phyloP scores from a whole-genome alignment of 2,888 invertebrate genomes.

The Endomychus coccineus region DNA sequence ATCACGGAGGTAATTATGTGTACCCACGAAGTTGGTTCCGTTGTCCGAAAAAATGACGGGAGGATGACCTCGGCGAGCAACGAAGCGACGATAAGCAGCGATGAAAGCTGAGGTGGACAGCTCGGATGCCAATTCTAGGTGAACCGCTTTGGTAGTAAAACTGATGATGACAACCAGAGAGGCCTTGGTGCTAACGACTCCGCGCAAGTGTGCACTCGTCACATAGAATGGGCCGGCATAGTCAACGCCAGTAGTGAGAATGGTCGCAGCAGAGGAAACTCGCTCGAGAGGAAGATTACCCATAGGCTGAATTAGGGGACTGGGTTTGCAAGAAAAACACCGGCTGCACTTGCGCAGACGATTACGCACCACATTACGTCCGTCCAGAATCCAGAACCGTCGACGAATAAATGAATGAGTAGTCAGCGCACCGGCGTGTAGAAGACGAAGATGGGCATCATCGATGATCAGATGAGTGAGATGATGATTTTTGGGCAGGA shows the following conservation, averaged over 20 bases:
- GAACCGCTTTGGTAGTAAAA: too few relatives aligned
- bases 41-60: not conserved
- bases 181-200: constrained; percentile 2
- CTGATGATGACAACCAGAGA: too few relatives aligned
- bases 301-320: constrained; percentile 2
- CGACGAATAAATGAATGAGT: constrained; percentile 3
- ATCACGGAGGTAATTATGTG: too few relatives aligned
- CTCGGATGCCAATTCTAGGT: too few relatives aligned
- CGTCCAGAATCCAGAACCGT: constrained; percentile 2
- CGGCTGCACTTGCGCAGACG: constrained; percentile 6
- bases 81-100: not conserved
- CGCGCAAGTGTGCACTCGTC: constrained; percentile 1
- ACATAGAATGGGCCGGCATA: constrained; percentile 1
- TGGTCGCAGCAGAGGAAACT: constrained; percentile 1
- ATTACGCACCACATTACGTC: constrained; percentile 1
- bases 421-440: constrained; percentile 1
- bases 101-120: too few relatives aligned
- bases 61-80: not conserved
- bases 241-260: constrained; percentile 3
- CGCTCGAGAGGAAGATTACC: constrained; percentile 5
- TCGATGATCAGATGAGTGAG: constrained; percentile 8
- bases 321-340: constrained; percentile 2
- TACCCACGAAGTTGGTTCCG: too few relatives aligned
- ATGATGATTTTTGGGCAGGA: constrained; percentile 4
- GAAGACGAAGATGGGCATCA: constrained; percentile 3